Conservation (phyloP, 2,113 vertebrate species). For the Mionectes macconnelli region DNA sequence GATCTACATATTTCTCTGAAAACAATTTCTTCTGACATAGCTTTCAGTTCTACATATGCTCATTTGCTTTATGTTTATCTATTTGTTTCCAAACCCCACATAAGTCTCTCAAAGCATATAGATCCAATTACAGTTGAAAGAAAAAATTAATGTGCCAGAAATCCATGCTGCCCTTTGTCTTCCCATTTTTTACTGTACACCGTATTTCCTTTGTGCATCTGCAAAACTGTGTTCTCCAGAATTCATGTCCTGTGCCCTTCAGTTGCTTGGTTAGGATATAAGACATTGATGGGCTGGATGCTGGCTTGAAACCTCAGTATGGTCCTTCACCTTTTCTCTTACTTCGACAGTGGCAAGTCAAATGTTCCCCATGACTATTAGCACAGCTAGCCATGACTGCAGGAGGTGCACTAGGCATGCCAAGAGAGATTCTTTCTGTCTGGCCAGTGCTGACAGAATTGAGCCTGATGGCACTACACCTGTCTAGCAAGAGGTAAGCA, state of each 20-base stretch:
- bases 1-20: conserved; percentile 13
- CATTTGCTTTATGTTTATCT: conserved; percentile 3
- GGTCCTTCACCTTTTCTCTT: background rate
- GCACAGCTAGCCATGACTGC: background rate
- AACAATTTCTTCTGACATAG: conserved; percentile 36
- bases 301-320: background rate
- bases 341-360: background rate
- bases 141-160: background rate
- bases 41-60: conserved; percentile 6
- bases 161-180: background rate
- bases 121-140: background rate
- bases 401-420: background rate
- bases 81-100: background rate
- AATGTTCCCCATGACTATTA: background rate
- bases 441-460: background rate
- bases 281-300: background rate
- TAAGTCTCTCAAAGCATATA: background rate
- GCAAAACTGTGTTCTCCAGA: background rate
- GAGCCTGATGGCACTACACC: background rate
- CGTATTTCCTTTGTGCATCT: background rate
- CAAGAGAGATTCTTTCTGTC: background rate
- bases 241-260: background rate
- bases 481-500: background rate
- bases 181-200: background rate
- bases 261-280: background rate